phyloP scores from a whole-genome alignment of 2,888 invertebrate species.

The Pseudolycoriella hygida region DNA sequence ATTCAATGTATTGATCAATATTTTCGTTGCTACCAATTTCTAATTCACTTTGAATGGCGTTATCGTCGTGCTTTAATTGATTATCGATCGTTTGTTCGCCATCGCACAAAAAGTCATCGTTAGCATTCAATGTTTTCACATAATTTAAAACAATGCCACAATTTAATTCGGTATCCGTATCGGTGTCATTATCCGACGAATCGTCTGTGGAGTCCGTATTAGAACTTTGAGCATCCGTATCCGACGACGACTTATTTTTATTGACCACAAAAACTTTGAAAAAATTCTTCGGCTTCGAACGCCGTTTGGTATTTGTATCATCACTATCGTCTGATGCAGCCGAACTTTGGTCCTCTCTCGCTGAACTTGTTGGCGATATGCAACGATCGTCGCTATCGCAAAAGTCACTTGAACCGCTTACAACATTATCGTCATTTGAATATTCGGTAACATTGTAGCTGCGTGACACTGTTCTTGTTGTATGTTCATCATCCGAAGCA shows the following conservation, averaged over 20 bases:
- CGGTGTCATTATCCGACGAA: conserved; percentile 45
- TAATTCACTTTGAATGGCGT: neutral
- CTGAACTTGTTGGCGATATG: conserved; percentile 23
- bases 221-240: conserved; percentile 37
- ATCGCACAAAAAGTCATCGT: conserved; percentile 9
- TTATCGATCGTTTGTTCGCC: neutral
- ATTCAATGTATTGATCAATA: conserved; percentile 6
- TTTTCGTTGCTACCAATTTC: neutral
- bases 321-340: conserved; percentile 30
- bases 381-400: conserved; percentile 20
- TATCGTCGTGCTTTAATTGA: conserved; percentile 4
- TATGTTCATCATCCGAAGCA: conserved; percentile 16
- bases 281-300: conserved; percentile 34
- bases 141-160: conserved; percentile 28
- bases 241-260: conserved; percentile 36
- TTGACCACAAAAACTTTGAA: conserved; percentile 52
- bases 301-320: conserved; percentile 35
- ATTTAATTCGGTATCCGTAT: conserved; percentile 34
- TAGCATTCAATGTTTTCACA: conserved; percentile 18
- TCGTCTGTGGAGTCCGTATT: conserved; percentile 34
- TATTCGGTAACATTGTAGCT: conserved; percentile 20
- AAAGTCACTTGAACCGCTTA: conserved; percentile 19
- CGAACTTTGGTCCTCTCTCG: conserved; percentile 28
- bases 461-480: conserved; percentile 15
- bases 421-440: conserved; percentile 12